Percentiles rank a stretch among this genome's conserved stretches.
Conservation (phyloP, 2,888 invertebrate genomes). For the Harpalus rufipes region DNA sequence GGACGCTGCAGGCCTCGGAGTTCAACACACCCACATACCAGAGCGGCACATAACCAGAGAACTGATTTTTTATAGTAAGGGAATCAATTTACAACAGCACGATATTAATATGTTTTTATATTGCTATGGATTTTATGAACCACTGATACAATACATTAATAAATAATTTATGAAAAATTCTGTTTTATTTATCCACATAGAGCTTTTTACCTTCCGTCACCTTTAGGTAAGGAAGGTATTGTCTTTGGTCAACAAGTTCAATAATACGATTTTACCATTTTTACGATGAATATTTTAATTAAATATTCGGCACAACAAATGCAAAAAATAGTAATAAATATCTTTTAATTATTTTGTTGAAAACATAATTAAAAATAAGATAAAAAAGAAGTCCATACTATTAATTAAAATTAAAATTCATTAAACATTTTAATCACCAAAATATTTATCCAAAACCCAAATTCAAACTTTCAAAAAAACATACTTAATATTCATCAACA, state of each 20-base stretch:
- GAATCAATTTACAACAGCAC: neutral
- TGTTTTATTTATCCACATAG: too few relatives aligned
- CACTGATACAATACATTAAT: too few relatives aligned
- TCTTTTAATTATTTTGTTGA: constrained; percentile 27
- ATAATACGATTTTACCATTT: too few relatives aligned
- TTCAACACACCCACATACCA: neutral
- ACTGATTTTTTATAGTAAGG: neutral
- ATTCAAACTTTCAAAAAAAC: neutral
- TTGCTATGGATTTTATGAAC: neutral
- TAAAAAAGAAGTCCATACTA: constrained; percentile 10
- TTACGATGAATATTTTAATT: constrained; percentile 11
- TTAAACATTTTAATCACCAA: constrained; percentile 25
- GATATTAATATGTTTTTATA: neutral
- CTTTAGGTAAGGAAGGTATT: too few relatives aligned
- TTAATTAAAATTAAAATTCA: constrained; percentile 43
- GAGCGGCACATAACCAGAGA: constrained; percentile 13
- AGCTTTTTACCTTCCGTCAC: too few relatives aligned
- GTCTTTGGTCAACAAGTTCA: too few relatives aligned
- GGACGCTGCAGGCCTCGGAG: constrained; percentile 67
- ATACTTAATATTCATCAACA: neutral
- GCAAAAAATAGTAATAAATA: constrained; percentile 23
- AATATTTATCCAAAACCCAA: constrained; percentile 13
- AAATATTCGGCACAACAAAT: neutral
- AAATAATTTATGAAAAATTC: too few relatives aligned
- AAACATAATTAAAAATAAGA: constrained; percentile 24